Evolutionary conservation across 1,140 invertebrate genomes (phyloP).

Genomic region (Eumaeus atala): DNA sequence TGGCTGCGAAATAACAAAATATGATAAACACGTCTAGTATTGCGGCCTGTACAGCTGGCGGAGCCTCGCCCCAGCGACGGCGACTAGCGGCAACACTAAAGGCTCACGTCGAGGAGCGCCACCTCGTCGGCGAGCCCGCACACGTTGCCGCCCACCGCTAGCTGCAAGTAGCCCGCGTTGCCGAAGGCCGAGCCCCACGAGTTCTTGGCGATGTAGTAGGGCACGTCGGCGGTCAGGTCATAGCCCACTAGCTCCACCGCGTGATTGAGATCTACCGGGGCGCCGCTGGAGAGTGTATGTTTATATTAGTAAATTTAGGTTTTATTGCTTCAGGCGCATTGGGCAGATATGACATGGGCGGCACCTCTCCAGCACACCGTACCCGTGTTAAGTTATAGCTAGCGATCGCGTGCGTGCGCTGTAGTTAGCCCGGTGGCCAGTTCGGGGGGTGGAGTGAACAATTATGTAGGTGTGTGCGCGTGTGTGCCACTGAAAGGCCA

Average conservation of each 20-base stretch:
- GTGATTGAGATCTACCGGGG: constrained; percentile 82
- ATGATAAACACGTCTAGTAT: background rate
- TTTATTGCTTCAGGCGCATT: no score
- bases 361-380: no score
- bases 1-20: background rate
- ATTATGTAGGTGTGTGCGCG: no score
- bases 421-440: no score
- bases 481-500: no score
- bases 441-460: no score
- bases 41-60: no score
- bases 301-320: constrained; percentile 12
- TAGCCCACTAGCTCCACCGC: constrained; percentile 92
- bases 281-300: constrained; percentile 57
- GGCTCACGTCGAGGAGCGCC: constrained; percentile 45
- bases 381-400: no score
- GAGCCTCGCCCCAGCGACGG: constrained; percentile 7
- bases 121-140: constrained; percentile 81
- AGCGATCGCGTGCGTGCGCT: no score
- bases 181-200: constrained; percentile 89
- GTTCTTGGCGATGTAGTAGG: constrained; percentile 90
- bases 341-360: no score
- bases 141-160: constrained; percentile 85
- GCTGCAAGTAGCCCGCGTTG: constrained; percentile 83
- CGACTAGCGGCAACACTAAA: constrained; percentile 14
- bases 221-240: constrained; percentile 81